A percentile compares a stretch with the other conserved stretches of the same genome.
Conservation (phyloP, 2,113 vertebrate species). For the Callionymus lyra region DNA sequence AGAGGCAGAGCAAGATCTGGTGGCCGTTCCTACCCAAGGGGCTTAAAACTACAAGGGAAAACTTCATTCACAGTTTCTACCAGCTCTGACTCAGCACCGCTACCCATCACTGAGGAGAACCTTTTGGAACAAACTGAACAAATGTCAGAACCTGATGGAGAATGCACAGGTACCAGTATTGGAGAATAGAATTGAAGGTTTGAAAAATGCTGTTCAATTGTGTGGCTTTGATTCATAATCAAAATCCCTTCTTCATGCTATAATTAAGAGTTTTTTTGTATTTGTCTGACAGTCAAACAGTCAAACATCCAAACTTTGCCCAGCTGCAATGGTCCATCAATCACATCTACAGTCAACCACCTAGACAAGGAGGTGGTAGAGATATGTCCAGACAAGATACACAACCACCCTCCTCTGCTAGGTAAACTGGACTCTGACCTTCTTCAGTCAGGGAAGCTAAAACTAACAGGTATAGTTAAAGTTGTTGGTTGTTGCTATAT, state of each 20-base stretch:
- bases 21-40: slow-evolving; percentile 47
- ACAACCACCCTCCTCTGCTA: slow-evolving; percentile 33
- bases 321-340: slow-evolving; percentile 36
- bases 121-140: slow-evolving; percentile 12
- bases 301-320: slow-evolving; percentile 12
- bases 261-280: too few relatives aligned
- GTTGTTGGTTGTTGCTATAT: too few relatives aligned
- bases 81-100: slow-evolving; percentile 17
- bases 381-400: slow-evolving; percentile 19
- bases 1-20: slow-evolving; percentile 57
- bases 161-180: neutral
- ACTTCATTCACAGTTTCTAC: slow-evolving; percentile 15
- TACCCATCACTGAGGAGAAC: slow-evolving; percentile 23
- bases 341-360: slow-evolving; percentile 34
- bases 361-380: slow-evolving; percentile 17
- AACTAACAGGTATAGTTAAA: slow-evolving; percentile 48
- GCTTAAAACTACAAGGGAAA: slow-evolving; percentile 47
- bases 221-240: neutral
- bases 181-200: slow-evolving; percentile 41
- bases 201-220: too few relatives aligned
- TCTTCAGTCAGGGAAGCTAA: slow-evolving; percentile 66
- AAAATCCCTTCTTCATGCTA: neutral
- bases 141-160: slow-evolving; percentile 16
- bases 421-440: slow-evolving; percentile 62
- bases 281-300: too few relatives aligned